Percentiles rank a stretch among this genome's conserved stretches.
Conservation (phyloP, 2,113 vertebrate genomes). For the Corythornis madagascariensis region DNA sequence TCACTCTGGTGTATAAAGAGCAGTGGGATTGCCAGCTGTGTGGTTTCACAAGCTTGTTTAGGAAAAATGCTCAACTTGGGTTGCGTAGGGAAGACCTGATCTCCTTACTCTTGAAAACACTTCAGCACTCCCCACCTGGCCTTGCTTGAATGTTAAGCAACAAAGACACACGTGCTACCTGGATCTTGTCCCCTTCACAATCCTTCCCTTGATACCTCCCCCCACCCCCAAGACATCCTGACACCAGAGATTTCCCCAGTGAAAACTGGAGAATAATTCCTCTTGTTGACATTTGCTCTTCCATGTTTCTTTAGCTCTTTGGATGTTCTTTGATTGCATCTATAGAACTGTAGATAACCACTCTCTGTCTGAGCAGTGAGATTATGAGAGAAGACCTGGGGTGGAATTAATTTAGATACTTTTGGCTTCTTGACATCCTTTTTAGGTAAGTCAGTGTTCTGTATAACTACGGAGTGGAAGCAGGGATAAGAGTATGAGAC, state of each 20-base stretch:
- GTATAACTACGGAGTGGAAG: constrained; percentile 26
- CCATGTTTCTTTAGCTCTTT: not conserved
- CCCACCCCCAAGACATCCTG: not conserved
- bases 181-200: not conserved
- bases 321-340: not conserved
- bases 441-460: constrained; percentile 20
- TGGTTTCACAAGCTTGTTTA: constrained; percentile 23
- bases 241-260: not conserved
- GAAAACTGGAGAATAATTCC: constrained; percentile 17
- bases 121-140: not conserved
- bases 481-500: constrained; percentile 25
- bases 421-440: constrained; percentile 23
- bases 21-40: constrained; percentile 23
- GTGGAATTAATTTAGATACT: constrained; percentile 55
- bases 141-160: not conserved
- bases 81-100: not conserved
- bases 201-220: not conserved
- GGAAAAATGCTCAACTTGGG: not conserved
- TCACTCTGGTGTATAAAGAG: not conserved
- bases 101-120: not conserved
- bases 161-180: not conserved
- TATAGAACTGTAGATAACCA: not conserved
- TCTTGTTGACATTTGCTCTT: constrained; percentile 56
- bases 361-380: not conserved
- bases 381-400: not conserved